phyloP scores from a whole-genome alignment of 2,797 vertebrate species.

The Liparis tanakae region DNA sequence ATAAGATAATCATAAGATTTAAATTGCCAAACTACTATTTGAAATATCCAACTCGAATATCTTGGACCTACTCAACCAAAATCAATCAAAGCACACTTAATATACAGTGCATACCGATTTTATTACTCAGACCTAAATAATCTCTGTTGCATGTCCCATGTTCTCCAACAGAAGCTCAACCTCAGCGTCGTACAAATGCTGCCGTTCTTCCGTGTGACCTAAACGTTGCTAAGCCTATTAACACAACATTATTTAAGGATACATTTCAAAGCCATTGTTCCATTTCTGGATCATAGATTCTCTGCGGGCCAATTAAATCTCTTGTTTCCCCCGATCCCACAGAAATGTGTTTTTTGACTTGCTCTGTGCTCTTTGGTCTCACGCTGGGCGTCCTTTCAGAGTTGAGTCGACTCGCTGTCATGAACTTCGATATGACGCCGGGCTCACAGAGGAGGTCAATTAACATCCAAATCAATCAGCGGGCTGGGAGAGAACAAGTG shows the following conservation, averaged over 20 bases:
- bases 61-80: neutral
- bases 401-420: slow-evolving; percentile 36
- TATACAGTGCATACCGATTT: neutral
- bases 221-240: slow-evolving; percentile 49
- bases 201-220: slow-evolving; percentile 18
- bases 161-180: slow-evolving; percentile 15
- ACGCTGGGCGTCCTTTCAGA: slow-evolving; percentile 44
- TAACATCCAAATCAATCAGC: slow-evolving; percentile 59
- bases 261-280: slow-evolving; percentile 39
- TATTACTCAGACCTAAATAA: neutral
- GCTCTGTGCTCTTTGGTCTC: slow-evolving; percentile 44
- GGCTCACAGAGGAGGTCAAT: slow-evolving; percentile 52
- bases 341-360: slow-evolving; percentile 47
- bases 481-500: slow-evolving; percentile 28
- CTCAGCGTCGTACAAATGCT: slow-evolving; percentile 16
- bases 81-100: slow-evolving; percentile 11
- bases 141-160: neutral
- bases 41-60: neutral
- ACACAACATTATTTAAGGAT: slow-evolving; percentile 40
- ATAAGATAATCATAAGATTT: neutral
- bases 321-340: slow-evolving; percentile 30
- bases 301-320: slow-evolving; percentile 22
- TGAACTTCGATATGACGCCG: slow-evolving; percentile 41
- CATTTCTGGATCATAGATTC: slow-evolving; percentile 43
- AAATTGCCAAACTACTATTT: neutral